Base-by-base conservation (phyloP, 2,113 vertebrate species). In the Takifugu bimaculatus region DNA sequence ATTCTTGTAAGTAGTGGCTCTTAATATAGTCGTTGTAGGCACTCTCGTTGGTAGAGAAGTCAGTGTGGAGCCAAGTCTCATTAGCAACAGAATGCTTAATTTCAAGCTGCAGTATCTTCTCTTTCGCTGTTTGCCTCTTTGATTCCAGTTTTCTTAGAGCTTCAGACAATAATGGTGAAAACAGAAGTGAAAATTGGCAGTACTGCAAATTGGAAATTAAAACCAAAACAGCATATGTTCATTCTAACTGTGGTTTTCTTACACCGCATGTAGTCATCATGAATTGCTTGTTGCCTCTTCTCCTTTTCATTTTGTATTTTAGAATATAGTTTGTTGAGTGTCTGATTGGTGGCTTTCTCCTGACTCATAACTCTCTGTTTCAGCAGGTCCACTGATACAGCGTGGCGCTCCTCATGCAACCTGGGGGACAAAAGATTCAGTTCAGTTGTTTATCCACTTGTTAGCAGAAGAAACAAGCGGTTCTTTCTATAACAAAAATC, bases 91-190 rank as follows among this genome's bases (percentile, higher is more conserved):
- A 5, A 5, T 14, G 45, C 4, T 14, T n/a, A 1, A 47, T 6
- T 47, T 93, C 85, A 54, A 76, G 78, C 49, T 74, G 91, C 50
- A 91, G 70, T 55, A 92, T 60, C 70, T 91, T 94, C 52, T 84
- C 90, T 74, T 92, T 91, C 27, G 91, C 53, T 52, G 91, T 92
- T 63, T 81, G 91, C 9, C 87, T 75, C 62, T 90, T 93, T 20
- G 73, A 80, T 50, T 85, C 72, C 65, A 99, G 65, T 72, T 93
- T 97, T 77, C 95, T 93, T 66, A 96, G 79, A 14, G 81, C 96
- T 99, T 51, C 73, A 84, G 61, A 77, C 32, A 60, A 32, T 20
- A 42, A 28, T 0, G 77, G 47, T 3, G 57, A 20, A 47, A 4
- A 26, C 2, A 14, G 3, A 47, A n/a, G 15, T 47, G 10, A n/a